Evolutionary conservation across 2,113 vertebrate species (phyloP).

Genomic region (Microtus richardsoni): DNA sequence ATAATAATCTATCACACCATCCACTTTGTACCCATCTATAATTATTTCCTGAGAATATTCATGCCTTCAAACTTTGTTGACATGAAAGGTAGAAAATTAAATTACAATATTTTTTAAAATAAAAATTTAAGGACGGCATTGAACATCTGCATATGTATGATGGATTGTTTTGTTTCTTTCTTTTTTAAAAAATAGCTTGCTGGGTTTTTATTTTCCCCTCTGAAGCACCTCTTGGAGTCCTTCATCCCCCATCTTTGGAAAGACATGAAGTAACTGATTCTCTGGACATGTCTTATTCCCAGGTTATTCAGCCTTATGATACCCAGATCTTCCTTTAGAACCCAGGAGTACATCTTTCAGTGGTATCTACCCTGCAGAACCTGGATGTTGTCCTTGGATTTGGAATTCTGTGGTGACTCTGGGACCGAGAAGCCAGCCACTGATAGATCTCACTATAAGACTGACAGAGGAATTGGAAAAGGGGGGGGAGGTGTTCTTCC

Average conservation of each 20-base stretch:
- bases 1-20: neutral
- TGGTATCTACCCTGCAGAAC: neutral
- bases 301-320: too few relatives aligned
- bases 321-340: neutral
- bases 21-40: neutral
- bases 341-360: neutral
- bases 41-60: constrained; percentile 15
- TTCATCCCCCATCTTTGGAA: neutral
- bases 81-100: neutral
- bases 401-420: neutral
- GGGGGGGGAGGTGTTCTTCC: fast-evolving
- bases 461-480: neutral
- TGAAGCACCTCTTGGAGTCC: neutral
- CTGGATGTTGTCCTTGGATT: neutral
- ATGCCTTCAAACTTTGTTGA: neutral
- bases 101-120: neutral
- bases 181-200: neutral
- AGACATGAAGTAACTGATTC: neutral
- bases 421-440: neutral
- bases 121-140: neutral
- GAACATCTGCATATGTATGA: neutral
- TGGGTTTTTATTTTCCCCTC: neutral
- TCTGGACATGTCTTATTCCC: neutral
- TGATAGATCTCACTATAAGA: neutral
- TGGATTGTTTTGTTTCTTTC: neutral